Conservation (phyloP, 1,140 invertebrate genomes). For the Dermatophagoides farinae region DNA sequence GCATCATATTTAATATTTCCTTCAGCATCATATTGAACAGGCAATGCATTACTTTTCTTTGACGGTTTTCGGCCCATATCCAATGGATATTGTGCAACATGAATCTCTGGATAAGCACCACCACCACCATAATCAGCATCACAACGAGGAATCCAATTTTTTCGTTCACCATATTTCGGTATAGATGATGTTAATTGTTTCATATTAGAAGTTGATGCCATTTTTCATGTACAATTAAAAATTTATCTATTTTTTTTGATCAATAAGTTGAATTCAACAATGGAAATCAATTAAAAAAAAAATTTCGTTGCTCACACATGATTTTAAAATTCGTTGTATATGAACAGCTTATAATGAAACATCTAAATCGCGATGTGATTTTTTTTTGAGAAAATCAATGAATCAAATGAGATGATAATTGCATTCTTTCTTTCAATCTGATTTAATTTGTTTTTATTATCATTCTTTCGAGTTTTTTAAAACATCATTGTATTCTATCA, state of each 20-base stretch:
- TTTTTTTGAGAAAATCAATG: neutral
- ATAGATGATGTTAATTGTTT: conserved; percentile 56
- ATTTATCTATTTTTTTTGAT: neutral
- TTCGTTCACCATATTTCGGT: conserved; percentile 87
- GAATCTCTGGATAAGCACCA: conserved; percentile 94
- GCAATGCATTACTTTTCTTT: conserved; percentile 58
- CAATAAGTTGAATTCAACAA: neutral
- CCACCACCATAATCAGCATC: conserved; percentile 69
- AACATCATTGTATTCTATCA: neutral
- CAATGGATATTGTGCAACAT: conserved; percentile 86
- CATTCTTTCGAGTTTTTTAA: neutral
- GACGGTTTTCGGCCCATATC: conserved; percentile 46
- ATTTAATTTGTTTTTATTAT: neutral
- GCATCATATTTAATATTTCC: conserved; percentile 94
- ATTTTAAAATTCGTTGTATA: neutral
- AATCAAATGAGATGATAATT: neutral
- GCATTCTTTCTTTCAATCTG: neutral
- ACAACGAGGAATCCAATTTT: conserved; percentile 74
- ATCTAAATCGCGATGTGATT: neutral
- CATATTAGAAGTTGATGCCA: conserved; percentile 22
- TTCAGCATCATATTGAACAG: conserved; percentile 74
- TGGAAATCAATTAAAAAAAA: neutral
- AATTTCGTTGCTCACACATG: neutral
- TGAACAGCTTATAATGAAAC: neutral
- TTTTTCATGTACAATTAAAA: neutral